Base-by-base conservation (phyloP, 2,888 invertebrate genomes). In the Thysanoteuthis rhombus region DNA sequence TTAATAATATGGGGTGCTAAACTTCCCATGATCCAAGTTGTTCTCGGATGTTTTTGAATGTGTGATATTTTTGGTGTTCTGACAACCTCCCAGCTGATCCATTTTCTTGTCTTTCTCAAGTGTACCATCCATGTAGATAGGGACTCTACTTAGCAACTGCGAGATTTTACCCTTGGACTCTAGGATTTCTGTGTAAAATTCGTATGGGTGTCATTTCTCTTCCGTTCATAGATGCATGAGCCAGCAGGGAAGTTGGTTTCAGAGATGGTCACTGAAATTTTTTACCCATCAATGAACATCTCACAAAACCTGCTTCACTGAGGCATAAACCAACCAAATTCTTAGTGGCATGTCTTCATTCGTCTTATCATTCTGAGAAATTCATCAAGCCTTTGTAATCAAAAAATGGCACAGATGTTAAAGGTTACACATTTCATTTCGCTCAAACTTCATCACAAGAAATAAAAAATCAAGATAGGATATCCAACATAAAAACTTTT, bases 231-330 rank as follows among this genome's bases (percentile, higher is more conserved):
- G 42, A 19, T 92, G 91, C 36, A n/a, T 42, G 32, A 19, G 45
- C 91, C 91, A 42, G n/a, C 42, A 42, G 40, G 45, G 45, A 92
- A 92, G 91, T 92, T 92, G 45, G 91, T 92, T 92, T 92, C 45
- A 40, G 91, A 92, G 91, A 92, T 92, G 91, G 91, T 92, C 91
- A 92, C 91, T 92, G 36, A 92, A 92, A 25, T 42, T 42, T 40
- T 32, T 40, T 38, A n/a, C 12, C 19, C 32, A 92, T 45, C 91
- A 92, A 92, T 92, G 91, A 92, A 92, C 91, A 92, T 92, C 91
- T 92, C 42, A 92, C 91, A 92, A 92, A 92, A 92, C 91, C 91
- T 42, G 22, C 91, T 92, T 32, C 91, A 92, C 91, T 19, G 91
- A 40, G 91, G 91, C 39, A 40, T 8, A 40, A 10, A 32, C n/a